These are phyloP conservation scores for Stylophora pistillata DNA, from an alignment of 64 coral and sea anemone species.

Conservation along the genomic window DNA sequence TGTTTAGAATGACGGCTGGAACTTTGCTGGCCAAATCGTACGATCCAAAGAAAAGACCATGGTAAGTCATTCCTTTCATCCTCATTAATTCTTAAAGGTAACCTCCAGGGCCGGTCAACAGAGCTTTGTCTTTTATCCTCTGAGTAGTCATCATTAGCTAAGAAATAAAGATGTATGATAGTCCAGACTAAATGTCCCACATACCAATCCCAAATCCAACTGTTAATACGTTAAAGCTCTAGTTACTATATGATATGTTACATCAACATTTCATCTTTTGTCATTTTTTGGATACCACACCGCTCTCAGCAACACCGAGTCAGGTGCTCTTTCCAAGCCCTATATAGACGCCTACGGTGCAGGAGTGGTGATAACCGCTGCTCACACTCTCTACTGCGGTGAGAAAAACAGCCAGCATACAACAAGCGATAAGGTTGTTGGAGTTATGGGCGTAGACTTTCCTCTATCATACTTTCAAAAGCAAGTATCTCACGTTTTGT, in stretches of 20 bases:
- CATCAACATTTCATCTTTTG: too few species aligned
- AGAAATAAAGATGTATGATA: too few species aligned
- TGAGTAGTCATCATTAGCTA: too few species aligned
- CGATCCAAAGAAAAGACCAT: conserved; percentile 64
- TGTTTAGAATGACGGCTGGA: conserved; percentile 53
- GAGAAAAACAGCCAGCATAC: background rate
- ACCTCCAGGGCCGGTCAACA: too few species aligned
- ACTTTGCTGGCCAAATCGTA: conserved; percentile 19
- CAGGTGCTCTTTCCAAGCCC: background rate
- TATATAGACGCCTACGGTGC: conserved; percentile 37
- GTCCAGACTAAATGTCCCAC: too few species aligned
- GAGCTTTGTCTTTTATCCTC: too few species aligned
- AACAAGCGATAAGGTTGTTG: conserved; percentile 19
- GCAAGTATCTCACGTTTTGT: background rate
- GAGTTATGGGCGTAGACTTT: conserved; percentile 55
- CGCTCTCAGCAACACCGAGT: background rate
- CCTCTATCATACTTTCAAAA: conserved; percentile 47
- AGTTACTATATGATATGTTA: too few species aligned
- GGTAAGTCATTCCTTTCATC: too few species aligned
- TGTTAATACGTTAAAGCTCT: too few species aligned
- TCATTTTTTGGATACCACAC: background rate
- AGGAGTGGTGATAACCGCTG: conserved; percentile 21
- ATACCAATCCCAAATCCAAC: too few species aligned
- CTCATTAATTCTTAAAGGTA: too few species aligned
- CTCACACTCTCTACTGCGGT: conserved; percentile 29